A percentile compares a stretch with the other conserved stretches of the same genome.
These are phyloP conservation scores for Calcarius lapponicus DNA, from an alignment of 2,797 vertebrate species.

Conservation along the genomic window DNA sequence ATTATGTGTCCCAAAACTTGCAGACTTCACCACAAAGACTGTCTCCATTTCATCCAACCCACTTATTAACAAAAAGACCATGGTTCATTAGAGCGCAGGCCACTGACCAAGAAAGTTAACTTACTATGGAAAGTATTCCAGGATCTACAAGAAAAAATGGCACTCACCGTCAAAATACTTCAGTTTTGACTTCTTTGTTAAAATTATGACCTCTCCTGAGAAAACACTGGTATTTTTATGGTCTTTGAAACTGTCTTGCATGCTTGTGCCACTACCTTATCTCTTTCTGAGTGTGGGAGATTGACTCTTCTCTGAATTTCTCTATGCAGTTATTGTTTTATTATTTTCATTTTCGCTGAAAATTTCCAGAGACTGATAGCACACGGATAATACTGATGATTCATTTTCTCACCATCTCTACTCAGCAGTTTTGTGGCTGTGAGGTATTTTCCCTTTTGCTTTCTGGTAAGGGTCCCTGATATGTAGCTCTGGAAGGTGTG, in stretches of 20 bases:
- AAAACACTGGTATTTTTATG: not conserved
- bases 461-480: not conserved
- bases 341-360: not conserved
- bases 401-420: not conserved
- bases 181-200: not conserved
- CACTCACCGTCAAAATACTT: not conserved
- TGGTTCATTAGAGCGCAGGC: not conserved
- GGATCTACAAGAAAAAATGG: not conserved
- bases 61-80: not conserved
- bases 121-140: not conserved
- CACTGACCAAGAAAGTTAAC: not conserved
- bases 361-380: not conserved
- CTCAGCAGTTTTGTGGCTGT: not conserved
- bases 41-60: not conserved
- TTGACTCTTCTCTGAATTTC: not conserved
- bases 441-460: not conserved
- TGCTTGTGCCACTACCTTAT: not conserved
- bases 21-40: not conserved
- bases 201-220: not conserved
- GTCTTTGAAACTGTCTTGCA: not conserved
- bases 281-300: not conserved
- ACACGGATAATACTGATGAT: not conserved
- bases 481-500: not conserved
- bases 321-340: not conserved
- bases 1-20: not conserved